These are phyloP conservation scores for Holcopasites calliopsidis DNA, from an alignment of 1,140 invertebrate species.

Conservation along the genomic window DNA sequence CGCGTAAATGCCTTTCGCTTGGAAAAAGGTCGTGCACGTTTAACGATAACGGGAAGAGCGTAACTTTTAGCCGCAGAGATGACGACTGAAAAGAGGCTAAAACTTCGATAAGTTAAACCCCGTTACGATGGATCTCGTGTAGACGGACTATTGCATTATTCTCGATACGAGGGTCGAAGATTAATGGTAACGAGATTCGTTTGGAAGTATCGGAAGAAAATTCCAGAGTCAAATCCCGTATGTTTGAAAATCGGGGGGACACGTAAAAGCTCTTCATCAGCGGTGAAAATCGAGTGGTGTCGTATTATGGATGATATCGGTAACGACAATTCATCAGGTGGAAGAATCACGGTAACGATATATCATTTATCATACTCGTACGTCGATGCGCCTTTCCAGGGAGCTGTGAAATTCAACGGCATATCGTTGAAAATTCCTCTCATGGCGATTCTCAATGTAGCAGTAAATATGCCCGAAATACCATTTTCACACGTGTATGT, in stretches of 20 bases:
- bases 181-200: conserved; percentile 14
- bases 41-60: not conserved
- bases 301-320: not conserved
- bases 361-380: conserved; percentile 29
- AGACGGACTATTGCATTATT: not conserved
- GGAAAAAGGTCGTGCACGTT: not conserved
- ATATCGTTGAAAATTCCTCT: too few relatives aligned
- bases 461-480: too few relatives aligned
- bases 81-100: not conserved
- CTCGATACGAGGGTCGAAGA: not conserved
- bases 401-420: not conserved
- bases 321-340: conserved; percentile 40
- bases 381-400: not conserved
- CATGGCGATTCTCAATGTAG: too few relatives aligned
- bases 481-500: too few relatives aligned
- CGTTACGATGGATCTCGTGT: not conserved
- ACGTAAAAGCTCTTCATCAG: not conserved
- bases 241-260: not conserved
- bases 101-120: not conserved
- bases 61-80: not conserved
- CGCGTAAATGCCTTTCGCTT: too few relatives aligned
- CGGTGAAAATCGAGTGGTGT: not conserved
- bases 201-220: conserved; percentile 9
- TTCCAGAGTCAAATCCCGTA: not conserved
- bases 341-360: conserved; percentile 34